Percentiles rank a stretch among this genome's conserved stretches.
phyloP scores from a whole-genome alignment of 2,113 vertebrate genomes.

The Spea multiplicata region DNA sequence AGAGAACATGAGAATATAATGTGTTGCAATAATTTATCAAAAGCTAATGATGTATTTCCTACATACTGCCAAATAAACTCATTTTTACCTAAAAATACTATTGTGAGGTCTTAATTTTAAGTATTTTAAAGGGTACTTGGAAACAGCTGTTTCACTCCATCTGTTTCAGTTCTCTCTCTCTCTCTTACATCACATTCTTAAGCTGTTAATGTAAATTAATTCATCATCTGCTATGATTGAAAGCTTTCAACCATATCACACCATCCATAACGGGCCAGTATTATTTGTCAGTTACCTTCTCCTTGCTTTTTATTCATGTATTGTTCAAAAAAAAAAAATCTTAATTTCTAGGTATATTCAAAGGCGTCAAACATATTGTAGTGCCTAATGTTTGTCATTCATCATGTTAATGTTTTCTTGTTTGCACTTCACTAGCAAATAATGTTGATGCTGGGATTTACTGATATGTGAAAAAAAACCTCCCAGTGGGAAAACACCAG shows the following conservation, averaged over 20 bases:
- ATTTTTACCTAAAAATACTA: too few relatives aligned
- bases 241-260: conserved; percentile 38
- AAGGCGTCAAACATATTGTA: conserved; percentile 28
- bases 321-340: conserved; percentile 1
- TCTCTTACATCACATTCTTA: background rate
- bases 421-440: conserved; percentile 27
- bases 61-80: too few relatives aligned
- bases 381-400: conserved; percentile 31
- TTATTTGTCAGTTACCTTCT: conserved; percentile 2
- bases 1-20: too few relatives aligned
- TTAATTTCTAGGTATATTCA: conserved; percentile 19
- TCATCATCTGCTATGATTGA: conserved; percentile 11
- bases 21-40: too few relatives aligned
- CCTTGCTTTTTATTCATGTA: background rate
- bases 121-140: background rate
- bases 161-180: background rate
- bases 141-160: background rate
- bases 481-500: conserved; percentile 11
- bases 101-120: too few relatives aligned
- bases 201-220: background rate
- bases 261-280: conserved; percentile 28
- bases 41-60: too few relatives aligned
- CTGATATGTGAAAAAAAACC: conserved; percentile 18
- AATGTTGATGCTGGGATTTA: conserved; percentile 11
- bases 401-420: conserved; percentile 30